Conservation (phyloP, 1,140 invertebrate species). For the Anoplophora glabripennis region DNA sequence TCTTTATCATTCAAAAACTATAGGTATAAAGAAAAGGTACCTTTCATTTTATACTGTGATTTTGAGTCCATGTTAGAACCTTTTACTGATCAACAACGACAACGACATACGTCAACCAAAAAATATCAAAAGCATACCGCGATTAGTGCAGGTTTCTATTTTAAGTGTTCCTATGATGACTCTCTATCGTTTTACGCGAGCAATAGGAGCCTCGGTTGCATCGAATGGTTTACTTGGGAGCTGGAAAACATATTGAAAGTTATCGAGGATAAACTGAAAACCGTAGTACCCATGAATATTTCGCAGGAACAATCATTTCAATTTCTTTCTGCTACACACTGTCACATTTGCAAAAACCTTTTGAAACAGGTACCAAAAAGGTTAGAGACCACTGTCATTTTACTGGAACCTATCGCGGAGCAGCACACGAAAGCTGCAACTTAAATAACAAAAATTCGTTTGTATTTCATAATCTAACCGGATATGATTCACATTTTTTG, state of each 20-base stretch:
- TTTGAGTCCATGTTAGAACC: constrained; percentile 38
- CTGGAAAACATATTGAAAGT: not conserved
- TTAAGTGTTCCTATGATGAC: constrained; percentile 15
- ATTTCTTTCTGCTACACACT: constrained; percentile 12
- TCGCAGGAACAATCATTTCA: not conserved
- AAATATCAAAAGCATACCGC: constrained; percentile 10
- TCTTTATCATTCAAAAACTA: constrained; percentile 7
- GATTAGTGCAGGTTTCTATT: constrained; percentile 6
- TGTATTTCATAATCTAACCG: constrained; percentile 27
- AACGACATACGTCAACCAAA: not conserved
- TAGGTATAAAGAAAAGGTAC: constrained; percentile 29
- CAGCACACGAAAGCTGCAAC: constrained; percentile 45
- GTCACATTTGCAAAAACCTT: constrained; percentile 40
- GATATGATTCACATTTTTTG: constrained; percentile 26
- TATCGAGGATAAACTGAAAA: not conserved
- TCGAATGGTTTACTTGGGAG: constrained; percentile 2
- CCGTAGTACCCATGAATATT: constrained; percentile 15
- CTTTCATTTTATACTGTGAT: constrained; percentile 44
- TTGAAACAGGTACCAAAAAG: not conserved
- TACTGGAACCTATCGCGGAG: constrained; percentile 36
- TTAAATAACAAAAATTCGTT: constrained; percentile 36
- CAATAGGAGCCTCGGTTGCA: constrained; percentile 6
- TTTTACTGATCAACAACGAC: not conserved
- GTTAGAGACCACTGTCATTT: constrained; percentile 30
- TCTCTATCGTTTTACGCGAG: constrained; percentile 8